Conservation (phyloP, 2,888 invertebrate genomes). For the Cybosia mesomella region DNA sequence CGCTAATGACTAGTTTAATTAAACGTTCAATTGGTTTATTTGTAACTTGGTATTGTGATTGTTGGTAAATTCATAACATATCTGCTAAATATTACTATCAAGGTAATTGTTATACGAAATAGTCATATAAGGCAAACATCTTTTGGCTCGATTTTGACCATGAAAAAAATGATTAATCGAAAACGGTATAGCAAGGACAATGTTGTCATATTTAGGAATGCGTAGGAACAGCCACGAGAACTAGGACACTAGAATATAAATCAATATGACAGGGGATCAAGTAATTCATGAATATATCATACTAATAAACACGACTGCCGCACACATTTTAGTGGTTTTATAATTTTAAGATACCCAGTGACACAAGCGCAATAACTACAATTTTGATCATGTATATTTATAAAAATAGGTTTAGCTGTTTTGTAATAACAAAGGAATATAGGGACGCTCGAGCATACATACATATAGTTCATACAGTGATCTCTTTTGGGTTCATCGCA, state of each 20-base stretch:
- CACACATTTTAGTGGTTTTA: too few species aligned
- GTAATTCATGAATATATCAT: neutral
- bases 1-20: constrained; percentile 29
- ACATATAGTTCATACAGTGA: too few species aligned
- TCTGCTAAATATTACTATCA: neutral
- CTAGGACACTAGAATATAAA: neutral
- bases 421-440: too few species aligned
- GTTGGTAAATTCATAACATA: neutral
- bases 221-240: neutral
- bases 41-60: constrained; percentile 20
- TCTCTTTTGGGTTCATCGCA: too few species aligned
- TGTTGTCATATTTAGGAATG: constrained; percentile 5
- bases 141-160: constrained; percentile 6
- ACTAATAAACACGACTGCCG: too few species aligned
- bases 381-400: too few species aligned
- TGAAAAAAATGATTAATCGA: constrained; percentile 14
- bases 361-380: too few species aligned
- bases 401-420: too few species aligned
- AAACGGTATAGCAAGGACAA: constrained; percentile 9
- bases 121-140: neutral
- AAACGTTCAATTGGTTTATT: constrained; percentile 48
- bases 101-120: neutral
- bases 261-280: neutral
- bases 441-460: too few species aligned
- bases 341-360: too few species aligned